Evolutionary conservation across 2,113 vertebrate genomes (phyloP).

Genomic region (Candoia aspera): DNA sequence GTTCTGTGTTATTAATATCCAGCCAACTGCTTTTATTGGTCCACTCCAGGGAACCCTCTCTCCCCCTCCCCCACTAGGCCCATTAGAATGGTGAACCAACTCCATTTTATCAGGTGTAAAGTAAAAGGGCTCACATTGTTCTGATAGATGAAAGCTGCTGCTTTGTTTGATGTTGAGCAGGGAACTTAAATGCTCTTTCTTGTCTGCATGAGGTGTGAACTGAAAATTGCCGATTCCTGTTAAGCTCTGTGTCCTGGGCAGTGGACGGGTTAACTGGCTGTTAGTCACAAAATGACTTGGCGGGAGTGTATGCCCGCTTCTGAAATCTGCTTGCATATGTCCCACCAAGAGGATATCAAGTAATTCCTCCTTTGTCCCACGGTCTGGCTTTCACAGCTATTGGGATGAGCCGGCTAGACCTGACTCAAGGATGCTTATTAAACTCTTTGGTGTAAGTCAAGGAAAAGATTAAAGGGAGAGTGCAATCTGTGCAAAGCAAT

Average conservation of each 20-base stretch:
- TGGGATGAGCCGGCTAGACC: slow-evolving; percentile 70
- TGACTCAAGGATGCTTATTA: slow-evolving; percentile 75
- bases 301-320: slow-evolving; percentile 50
- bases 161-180: slow-evolving; percentile 45
- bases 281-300: slow-evolving; percentile 29
- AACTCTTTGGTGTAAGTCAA: slow-evolving; percentile 63
- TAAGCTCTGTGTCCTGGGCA: background rate
- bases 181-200: slow-evolving; percentile 29
- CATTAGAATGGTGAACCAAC: slow-evolving; percentile 49
- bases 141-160: slow-evolving; percentile 52
- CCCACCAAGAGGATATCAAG: slow-evolving; percentile 63
- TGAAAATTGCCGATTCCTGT: slow-evolving; percentile 39
- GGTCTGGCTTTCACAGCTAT: slow-evolving; percentile 70
- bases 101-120: slow-evolving; percentile 58
- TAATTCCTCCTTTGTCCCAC: slow-evolving; percentile 75
- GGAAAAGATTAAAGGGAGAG: slow-evolving; percentile 78
- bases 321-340: slow-evolving; percentile 56
- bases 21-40: slow-evolving; percentile 51
- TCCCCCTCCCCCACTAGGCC: slow-evolving; percentile 5
- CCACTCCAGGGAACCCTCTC: slow-evolving; percentile 32
- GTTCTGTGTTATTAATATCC: slow-evolving; percentile 45
- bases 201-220: slow-evolving; percentile 46
- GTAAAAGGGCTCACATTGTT: slow-evolving; percentile 45
- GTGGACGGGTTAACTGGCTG: slow-evolving; percentile 9
- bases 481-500: slow-evolving; percentile 75